phyloP scores from a whole-genome alignment of 2,797 vertebrate genomes.

The Coccyzus lansbergi region DNA sequence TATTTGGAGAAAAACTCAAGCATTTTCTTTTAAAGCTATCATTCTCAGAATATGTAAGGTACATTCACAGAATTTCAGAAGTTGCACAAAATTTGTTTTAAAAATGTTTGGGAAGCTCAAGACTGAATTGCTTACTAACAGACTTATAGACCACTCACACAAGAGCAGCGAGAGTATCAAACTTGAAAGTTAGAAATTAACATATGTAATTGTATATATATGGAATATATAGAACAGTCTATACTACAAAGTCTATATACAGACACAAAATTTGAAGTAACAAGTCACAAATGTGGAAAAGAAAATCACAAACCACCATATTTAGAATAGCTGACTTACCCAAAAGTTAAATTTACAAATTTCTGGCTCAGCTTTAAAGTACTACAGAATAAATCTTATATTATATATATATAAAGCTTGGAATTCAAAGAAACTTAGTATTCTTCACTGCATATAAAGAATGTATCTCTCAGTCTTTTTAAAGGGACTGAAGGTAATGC shows the following conservation, averaged over 20 bases:
- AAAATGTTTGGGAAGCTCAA: not conserved
- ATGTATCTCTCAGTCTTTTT: not conserved
- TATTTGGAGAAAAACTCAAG: not conserved
- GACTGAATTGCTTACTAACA: not conserved
- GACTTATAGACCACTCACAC: not conserved
- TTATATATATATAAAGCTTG: not conserved
- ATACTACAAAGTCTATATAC: not conserved
- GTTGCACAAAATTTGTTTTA: not conserved
- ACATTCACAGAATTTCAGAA: not conserved
- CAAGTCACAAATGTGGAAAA: not conserved
- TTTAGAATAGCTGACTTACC: not conserved
- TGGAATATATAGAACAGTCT: not conserved
- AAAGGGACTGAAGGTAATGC: not conserved
- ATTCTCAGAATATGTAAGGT: not conserved
- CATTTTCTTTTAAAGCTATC: not conserved
- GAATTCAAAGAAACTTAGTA: not conserved
- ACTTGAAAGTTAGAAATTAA: not conserved
- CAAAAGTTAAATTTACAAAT: not conserved
- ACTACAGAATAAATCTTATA: not conserved
- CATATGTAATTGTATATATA: not conserved
- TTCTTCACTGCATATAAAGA: not conserved
- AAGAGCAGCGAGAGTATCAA: not conserved
- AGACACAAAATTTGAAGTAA: not conserved
- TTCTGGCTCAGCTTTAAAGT: not conserved
- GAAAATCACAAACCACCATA: not conserved